Conservation (phyloP, 2,888 invertebrate species). For the Lasius platythorax region DNA sequence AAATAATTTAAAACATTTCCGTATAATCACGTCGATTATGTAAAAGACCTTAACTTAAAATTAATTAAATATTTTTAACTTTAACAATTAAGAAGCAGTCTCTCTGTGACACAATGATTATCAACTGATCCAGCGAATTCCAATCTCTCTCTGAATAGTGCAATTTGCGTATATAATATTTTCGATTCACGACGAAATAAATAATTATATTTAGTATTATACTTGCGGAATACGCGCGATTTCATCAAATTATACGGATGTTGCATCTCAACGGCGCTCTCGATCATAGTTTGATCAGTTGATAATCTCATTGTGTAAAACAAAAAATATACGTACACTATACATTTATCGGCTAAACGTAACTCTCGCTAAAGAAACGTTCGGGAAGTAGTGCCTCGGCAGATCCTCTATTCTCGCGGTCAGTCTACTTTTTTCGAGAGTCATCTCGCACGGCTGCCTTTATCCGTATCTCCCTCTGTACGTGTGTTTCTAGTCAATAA, state of each 20-base stretch:
- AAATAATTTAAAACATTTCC: not conserved
- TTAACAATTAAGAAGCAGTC: constrained; percentile 65
- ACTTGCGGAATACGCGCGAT: constrained; percentile 49
- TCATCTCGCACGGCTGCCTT: constrained; percentile 18
- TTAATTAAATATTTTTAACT: constrained; percentile 58
- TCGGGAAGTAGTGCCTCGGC: constrained; percentile 50
- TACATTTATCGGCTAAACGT: constrained; percentile 36
- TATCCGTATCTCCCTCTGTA: constrained; percentile 33
- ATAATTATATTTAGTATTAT: constrained; percentile 37
- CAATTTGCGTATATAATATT: constrained; percentile 28
- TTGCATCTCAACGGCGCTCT: not conserved
- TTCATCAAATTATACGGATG: constrained; percentile 39
- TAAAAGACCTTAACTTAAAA: constrained; percentile 45
- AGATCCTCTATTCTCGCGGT: constrained; percentile 38
- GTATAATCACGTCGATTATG: constrained; percentile 3
- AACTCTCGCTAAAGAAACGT: constrained; percentile 47
- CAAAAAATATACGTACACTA: constrained; percentile 35
- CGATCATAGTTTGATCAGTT: constrained; percentile 56
- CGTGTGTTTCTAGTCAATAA: constrained; percentile 64
- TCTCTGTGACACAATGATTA: constrained; percentile 66
- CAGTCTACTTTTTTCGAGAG: constrained; percentile 38
- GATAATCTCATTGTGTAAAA: constrained; percentile 67
- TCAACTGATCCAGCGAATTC: constrained; percentile 62
- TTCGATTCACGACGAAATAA: constrained; percentile 2
- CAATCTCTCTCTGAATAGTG: constrained; percentile 34